phyloP scores from a whole-genome alignment of 2,113 vertebrate species.

The Sisor rabdophorus region DNA sequence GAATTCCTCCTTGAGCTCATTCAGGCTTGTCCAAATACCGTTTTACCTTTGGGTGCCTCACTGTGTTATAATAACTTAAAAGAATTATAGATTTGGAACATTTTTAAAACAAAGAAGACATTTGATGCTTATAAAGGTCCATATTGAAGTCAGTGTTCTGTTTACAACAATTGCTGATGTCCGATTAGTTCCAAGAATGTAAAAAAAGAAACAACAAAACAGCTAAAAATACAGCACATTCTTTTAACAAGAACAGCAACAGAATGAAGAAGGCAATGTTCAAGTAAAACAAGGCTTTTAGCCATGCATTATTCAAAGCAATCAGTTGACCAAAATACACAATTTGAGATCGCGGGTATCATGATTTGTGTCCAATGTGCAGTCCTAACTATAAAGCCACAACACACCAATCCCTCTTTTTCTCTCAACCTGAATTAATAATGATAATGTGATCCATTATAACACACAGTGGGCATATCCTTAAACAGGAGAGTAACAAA shows the following conservation, averaged over 20 bases:
- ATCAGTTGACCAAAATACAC: constrained; percentile 53
- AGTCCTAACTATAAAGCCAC: constrained; percentile 45
- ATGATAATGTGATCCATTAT: constrained; percentile 49
- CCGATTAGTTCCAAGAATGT: too few species aligned
- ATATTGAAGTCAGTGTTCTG: too few species aligned
- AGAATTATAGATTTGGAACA: too few species aligned
- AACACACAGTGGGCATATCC: constrained; percentile 47
- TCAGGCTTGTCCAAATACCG: too few species aligned
- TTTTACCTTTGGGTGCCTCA: too few species aligned
- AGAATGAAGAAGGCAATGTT: constrained; percentile 33
- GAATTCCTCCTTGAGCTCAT: not conserved
- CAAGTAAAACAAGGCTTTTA: constrained; percentile 47
- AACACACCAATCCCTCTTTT: constrained; percentile 39
- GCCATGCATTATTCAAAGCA: constrained; percentile 51
- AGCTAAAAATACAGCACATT: constrained; percentile 20
- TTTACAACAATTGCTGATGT: too few species aligned
- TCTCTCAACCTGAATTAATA: constrained; percentile 46
- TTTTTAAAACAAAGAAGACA: too few species aligned
- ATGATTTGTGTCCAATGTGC: constrained; percentile 31
- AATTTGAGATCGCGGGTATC: constrained; percentile 46
- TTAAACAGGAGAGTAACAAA: constrained; percentile 38
- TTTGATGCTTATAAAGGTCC: too few species aligned
- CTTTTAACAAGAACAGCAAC: constrained; percentile 46
- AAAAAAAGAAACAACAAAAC: too few species aligned
- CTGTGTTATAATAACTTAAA: too few species aligned